These are phyloP conservation scores for Erythrocercus mccallii DNA, from an alignment of 2,113 vertebrate species.

Conservation along the genomic window DNA sequence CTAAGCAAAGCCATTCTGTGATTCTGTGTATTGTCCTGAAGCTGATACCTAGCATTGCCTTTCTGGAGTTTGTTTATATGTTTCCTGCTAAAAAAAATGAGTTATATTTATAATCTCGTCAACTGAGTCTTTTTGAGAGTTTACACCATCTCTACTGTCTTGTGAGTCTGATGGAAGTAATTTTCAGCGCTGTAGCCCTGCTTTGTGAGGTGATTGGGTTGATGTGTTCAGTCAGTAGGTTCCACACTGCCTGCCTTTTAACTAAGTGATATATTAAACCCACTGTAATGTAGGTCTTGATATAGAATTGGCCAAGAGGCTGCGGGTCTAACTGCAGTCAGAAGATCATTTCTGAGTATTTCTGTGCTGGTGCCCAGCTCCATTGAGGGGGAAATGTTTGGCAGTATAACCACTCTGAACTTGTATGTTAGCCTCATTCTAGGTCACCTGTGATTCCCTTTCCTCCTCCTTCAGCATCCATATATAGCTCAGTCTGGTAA, in stretches of 20 bases:
- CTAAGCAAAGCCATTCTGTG: neutral
- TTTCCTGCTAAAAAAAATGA: neutral
- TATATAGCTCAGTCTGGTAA: neutral
- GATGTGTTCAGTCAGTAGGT: neutral
- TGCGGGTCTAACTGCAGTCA: neutral
- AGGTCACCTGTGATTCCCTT: neutral
- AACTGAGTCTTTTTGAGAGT: neutral
- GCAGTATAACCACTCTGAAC: neutral
- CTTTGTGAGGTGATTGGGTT: neutral
- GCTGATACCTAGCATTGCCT: neutral
- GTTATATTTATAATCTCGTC: neutral
- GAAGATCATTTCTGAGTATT: neutral
- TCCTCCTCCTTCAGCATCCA: neutral
- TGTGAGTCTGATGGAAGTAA: neutral
- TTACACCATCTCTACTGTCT: neutral
- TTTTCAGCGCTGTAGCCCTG: neutral
- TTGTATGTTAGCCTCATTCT: neutral
- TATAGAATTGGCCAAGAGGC: neutral
- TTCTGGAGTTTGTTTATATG: neutral
- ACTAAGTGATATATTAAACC: neutral
- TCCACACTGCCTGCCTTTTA: neutral
- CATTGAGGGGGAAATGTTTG: fast-evolving
- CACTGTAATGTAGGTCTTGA: neutral
- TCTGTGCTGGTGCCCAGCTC: neutral
- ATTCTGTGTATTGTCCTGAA: neutral